phyloP scores from a whole-genome alignment of 2,797 vertebrate genomes.

The Esox lucius region DNA sequence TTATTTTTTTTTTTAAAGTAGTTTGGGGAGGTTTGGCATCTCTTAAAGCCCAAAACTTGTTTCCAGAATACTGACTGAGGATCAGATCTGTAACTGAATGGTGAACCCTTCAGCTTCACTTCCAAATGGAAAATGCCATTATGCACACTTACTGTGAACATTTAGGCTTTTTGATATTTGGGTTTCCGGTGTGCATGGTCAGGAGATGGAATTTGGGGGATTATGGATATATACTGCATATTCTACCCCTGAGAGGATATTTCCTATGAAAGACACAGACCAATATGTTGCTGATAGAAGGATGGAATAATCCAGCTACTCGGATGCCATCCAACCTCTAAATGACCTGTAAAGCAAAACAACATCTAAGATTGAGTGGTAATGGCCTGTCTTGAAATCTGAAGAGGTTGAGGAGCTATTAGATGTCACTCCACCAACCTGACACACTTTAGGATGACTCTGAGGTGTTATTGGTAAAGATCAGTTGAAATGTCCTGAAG shows the following conservation, averaged over 20 bases:
- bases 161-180: background rate
- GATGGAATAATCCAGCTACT: background rate
- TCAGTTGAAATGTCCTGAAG: constrained; percentile 17
- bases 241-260: background rate
- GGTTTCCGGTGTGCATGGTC: background rate
- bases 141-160: background rate
- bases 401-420: background rate
- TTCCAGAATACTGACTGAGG: constrained; percentile 13
- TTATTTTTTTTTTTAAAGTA: constrained; percentile 36
- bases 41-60: constrained; percentile 16
- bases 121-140: background rate
- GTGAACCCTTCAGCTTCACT: background rate
- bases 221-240: background rate
- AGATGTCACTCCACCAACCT: constrained; percentile 1
- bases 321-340: background rate
- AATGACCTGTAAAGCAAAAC: background rate
- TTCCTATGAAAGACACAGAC: background rate
- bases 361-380: background rate
- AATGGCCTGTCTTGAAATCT: background rate
- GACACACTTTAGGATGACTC: constrained; percentile 33
- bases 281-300: background rate
- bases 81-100: constrained; percentile 8
- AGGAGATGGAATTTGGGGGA: background rate
- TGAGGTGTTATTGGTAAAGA: constrained; percentile 26
- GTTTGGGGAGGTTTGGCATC: constrained; percentile 21